Conservation (phyloP, 2,113 vertebrate genomes). For the Pogonocichla stellata region DNA sequence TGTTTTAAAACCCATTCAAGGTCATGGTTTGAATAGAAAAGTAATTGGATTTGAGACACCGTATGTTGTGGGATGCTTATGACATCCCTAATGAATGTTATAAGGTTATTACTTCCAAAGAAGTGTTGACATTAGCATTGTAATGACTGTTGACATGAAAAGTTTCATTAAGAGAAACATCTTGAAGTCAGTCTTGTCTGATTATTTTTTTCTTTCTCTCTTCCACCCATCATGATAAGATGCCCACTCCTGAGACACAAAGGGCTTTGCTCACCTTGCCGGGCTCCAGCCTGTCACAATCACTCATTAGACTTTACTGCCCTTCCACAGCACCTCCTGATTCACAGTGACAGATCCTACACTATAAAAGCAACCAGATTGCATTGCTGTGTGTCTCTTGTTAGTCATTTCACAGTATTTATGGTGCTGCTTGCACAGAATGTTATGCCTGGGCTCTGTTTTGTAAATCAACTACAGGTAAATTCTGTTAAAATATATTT, state of each 20-base stretch:
- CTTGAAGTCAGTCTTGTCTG: neutral
- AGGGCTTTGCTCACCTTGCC: neutral
- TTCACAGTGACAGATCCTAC: neutral
- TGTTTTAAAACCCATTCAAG: slow-evolving; percentile 22
- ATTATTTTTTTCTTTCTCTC: neutral
- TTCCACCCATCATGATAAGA: neutral
- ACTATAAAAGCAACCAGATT: neutral
- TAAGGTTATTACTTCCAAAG: neutral
- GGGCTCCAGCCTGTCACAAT: neutral
- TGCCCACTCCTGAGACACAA: neutral
- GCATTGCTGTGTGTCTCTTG: neutral
- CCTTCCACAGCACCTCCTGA: neutral
- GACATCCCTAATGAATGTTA: slow-evolving; percentile 23
- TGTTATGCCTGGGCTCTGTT: neutral
- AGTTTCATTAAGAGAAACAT: neutral
- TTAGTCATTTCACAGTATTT: slow-evolving; percentile 26
- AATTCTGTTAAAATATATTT: slow-evolving; percentile 14
- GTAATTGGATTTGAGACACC: slow-evolving; percentile 51
- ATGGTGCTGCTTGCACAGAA: neutral
- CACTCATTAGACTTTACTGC: neutral
- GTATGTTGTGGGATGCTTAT: slow-evolving; percentile 30
- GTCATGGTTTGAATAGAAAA: slow-evolving; percentile 49
- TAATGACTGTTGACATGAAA: neutral
- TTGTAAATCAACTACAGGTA: slow-evolving; percentile 14
- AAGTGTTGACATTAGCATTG: slow-evolving; percentile 1